These are phyloP conservation scores for Rhea americana DNA, from an alignment of 2,113 vertebrate genomes.

Conservation along the genomic window DNA sequence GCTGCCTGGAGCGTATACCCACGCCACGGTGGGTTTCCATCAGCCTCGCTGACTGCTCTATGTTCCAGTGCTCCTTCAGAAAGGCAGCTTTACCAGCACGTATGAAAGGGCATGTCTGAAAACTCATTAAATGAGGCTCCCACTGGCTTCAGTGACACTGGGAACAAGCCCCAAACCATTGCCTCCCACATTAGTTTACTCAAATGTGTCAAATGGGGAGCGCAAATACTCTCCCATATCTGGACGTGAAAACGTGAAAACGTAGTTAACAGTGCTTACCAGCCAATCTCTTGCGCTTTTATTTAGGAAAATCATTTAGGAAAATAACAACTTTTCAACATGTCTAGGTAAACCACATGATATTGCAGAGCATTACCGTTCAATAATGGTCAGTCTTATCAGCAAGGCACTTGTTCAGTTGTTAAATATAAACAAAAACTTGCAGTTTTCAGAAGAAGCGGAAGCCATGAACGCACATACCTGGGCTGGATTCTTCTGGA, in stretches of 20 bases:
- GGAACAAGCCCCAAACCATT: not conserved
- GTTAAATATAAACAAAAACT: not conserved
- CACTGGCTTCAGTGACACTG: not conserved
- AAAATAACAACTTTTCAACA: not conserved
- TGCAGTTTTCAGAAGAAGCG: slow-evolving; percentile 44
- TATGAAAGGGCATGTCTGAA: not conserved
- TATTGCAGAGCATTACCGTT: not conserved
- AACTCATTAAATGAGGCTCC: not conserved
- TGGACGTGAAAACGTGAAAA: not conserved
- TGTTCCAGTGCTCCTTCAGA: not conserved
- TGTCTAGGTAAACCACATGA: not conserved
- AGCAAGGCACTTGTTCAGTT: slow-evolving; percentile 29
- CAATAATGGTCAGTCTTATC: not conserved
- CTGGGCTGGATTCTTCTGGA: slow-evolving; percentile 90
- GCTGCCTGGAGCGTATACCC: not conserved
- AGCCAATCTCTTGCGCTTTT: not conserved
- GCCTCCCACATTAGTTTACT: not conserved
- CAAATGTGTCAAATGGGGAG: not conserved
- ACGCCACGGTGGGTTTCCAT: not conserved
- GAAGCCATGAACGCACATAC: slow-evolving; percentile 84
- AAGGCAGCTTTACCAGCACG: not conserved
- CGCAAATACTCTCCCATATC: not conserved
- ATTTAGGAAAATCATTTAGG: not conserved
- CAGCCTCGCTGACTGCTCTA: not conserved
- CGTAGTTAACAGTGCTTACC: not conserved